Evolutionary conservation across 2,888 invertebrate species (phyloP), one percentile per base, ranked within the genome.

Genomic region (Macroteleia sp.): DNA sequence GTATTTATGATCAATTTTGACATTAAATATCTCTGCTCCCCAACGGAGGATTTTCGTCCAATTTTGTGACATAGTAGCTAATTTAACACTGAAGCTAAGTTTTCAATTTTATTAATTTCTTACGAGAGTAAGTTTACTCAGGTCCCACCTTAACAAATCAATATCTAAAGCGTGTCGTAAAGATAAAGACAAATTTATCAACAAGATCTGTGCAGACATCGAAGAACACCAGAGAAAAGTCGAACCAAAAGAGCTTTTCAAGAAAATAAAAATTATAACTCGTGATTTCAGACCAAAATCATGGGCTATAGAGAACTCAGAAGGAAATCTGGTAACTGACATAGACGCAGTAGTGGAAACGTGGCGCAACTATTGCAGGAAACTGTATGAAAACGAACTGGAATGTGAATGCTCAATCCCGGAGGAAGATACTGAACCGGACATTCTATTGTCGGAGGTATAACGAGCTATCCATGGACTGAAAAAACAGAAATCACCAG

Each of bases 361-460:
- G 32, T 32, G 32, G 32, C 32, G 32, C 10, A 32, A 32, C 10
- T 32, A 32, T 32, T 32, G 32, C 32, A 32, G 32, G 32, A 32
- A 32, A 32, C 32, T 32, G 32, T 32, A 32, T 32, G 32, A 32
- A 32, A 32, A 32, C 10, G 36, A 36, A 14, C 12, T 36, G 36
- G 36, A 36, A 14, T 36, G 14, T 14, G 36, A 36, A 14, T 36
- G 36, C 12, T 36, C 36, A 36, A 36, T 36, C 14, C 14, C 36
- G 36, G 36, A 36, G 36, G 36, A 36, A 36, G 14, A 36, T 36
- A 36, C 36, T 36, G 36, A 36, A 36, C 36, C 36, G 36, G 14
- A 36, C 36, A 36, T 36, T 36, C 14, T 36, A 36, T 36, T 36
- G 36, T 36, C 36, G n/a, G 36, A 36, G 36, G 36, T 36, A 36